Evolutionary conservation across 2,797 vertebrate species (phyloP), one percentile per base, ranked within the genome.

Genomic region (Acanthis flammea): DNA sequence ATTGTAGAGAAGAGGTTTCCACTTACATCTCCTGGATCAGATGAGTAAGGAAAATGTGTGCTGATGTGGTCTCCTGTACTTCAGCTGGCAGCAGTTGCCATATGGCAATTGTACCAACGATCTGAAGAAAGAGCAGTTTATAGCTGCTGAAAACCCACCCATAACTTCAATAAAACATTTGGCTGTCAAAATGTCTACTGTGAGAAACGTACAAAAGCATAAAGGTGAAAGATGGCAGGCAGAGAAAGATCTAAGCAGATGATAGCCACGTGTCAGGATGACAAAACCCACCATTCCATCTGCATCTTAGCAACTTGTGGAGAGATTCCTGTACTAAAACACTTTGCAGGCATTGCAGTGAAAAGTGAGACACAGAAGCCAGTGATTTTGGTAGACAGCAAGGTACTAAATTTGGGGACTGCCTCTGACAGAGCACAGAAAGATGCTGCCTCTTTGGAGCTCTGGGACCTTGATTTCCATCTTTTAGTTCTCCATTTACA

Each of bases 21-120:
- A 67, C 78, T 86, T 94, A 45, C 55, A 89, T 93, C 63, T 94
- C 24, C 41, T 50, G 37, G 67, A 92, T 93, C 80, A 88, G 83
- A 90, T 88, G 84, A 94, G 67, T 93, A 66, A 82, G 53, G 37
- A 78, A 83, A 88, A 79, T 47, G 37, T 33, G 35, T 50, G 45
- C 48, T 95, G 60, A 82, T 90, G 37, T 39, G 48, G 22, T 42
- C 37, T 86, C 12, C 13, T 31, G 79, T 11, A 39, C 10, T 90
- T 86, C 66, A 75, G 9, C 39, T 73, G 58, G 27, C 70, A 84
- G 10, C 44, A 6, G 23, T 10, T 44, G 44, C 18, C 37, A 27
- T 11, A 16, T 12, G 22, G 18, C 18, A 78, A 39, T 39, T 79
- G 24, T 47, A 70, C 19, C 25, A 73, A 19, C 1, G 1, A 51